A percentile compares a stretch with the other conserved stretches of the same genome.
Evolutionary conservation across 2,113 vertebrate genomes (phyloP).

Genomic region (Sinosuthora webbiana): DNA sequence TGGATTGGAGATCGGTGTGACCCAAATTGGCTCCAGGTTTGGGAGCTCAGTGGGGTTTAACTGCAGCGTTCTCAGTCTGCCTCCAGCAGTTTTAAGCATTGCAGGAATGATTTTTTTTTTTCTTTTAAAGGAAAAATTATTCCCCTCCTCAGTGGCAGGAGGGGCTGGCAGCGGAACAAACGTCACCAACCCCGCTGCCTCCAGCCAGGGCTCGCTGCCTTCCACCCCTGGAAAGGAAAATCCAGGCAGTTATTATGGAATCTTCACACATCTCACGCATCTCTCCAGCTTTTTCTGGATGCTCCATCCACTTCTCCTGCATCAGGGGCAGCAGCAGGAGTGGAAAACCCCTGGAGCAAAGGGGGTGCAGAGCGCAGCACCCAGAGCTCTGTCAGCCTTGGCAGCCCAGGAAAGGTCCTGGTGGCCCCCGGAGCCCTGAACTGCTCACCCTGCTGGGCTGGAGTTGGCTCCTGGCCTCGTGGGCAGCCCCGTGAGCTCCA

Average conservation of each 20-base stretch:
- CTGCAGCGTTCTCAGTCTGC: not conserved
- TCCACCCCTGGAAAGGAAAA: not conserved
- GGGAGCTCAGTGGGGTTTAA: not conserved
- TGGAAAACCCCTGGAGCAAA: not conserved
- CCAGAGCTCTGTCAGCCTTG: not conserved
- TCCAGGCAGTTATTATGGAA: not conserved
- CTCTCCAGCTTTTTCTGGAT: not conserved
- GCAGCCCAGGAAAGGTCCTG: not conserved
- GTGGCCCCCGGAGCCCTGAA: not conserved
- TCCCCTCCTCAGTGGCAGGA: not conserved
- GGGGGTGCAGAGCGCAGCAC: not conserved
- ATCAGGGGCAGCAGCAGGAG: not conserved
- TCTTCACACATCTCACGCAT: not conserved
- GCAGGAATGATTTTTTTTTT: not conserved
- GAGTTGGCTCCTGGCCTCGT: not conserved
- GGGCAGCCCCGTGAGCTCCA: not conserved
- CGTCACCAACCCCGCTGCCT: rapidly evolving
- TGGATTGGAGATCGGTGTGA: not conserved
- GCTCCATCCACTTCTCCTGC: not conserved
- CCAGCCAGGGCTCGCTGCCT: not conserved
- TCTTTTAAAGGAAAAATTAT: not conserved
- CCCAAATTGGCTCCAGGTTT: constrained; percentile 35
- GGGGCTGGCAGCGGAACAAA: not conserved
- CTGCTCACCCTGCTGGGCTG: not conserved
- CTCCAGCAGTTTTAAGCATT: not conserved